A percentile compares a stretch with the other conserved stretches of the same genome.
These are phyloP conservation scores for Ciconia nigra DNA, from an alignment of 2,797 vertebrate species.

Conservation along the genomic window DNA sequence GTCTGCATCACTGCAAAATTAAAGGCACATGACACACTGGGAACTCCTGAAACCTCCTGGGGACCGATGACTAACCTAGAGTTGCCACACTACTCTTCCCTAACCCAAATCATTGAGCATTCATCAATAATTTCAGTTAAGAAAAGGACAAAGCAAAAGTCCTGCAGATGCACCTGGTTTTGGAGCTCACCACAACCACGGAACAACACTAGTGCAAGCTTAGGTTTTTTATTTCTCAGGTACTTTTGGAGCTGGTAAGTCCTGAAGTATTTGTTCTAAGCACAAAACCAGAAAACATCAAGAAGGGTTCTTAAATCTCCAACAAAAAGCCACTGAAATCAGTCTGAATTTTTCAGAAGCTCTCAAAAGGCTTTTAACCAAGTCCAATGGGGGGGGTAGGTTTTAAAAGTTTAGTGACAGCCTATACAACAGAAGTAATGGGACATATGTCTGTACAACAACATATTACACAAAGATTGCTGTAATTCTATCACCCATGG, in stretches of 20 bases:
- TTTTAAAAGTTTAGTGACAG: not conserved
- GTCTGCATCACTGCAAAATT: not conserved
- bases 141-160: not conserved
- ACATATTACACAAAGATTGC: not conserved
- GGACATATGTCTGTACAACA: not conserved
- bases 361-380: not conserved
- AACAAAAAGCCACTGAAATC: not conserved
- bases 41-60: not conserved
- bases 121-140: not conserved
- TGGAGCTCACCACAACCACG: not conserved
- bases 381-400: too few species aligned
- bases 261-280: not conserved
- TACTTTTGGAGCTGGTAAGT: not conserved
- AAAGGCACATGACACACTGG: not conserved
- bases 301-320: not conserved
- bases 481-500: not conserved
- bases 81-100: not conserved
- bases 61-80: not conserved
- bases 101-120: not conserved
- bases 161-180: not conserved
- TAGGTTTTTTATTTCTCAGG: not conserved
- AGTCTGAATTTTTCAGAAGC: not conserved
- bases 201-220: not conserved
- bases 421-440: not conserved
- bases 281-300: not conserved